Percentiles rank a stretch among this genome's conserved stretches.
Evolutionary conservation across 2,797 vertebrate genomes (phyloP).

Genomic region (Galaxias olidus): DNA sequence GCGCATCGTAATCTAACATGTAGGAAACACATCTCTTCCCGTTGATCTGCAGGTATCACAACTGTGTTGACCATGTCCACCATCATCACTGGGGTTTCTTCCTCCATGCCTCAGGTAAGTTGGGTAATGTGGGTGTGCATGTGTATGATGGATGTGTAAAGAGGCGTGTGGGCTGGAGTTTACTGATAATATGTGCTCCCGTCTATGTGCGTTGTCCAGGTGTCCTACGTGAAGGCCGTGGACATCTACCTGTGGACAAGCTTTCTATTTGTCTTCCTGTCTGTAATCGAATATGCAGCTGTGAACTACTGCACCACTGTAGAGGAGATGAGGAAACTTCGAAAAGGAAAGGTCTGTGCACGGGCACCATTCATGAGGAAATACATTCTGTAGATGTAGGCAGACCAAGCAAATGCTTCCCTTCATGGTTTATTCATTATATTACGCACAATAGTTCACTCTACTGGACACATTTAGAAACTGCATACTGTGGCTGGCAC

Average conservation of each 20-base stretch:
- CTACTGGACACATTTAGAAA: slow-evolving; percentile 36
- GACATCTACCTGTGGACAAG: slow-evolving; percentile 91
- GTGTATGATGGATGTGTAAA: slow-evolving; percentile 1
- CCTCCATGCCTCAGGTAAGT: slow-evolving; percentile 89
- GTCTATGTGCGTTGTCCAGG: slow-evolving; percentile 67
- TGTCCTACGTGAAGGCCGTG: slow-evolving; percentile 91
- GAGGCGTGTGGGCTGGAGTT: too few relatives aligned
- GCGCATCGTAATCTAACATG: background rate
- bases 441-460: slow-evolving; percentile 14
- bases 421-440: background rate
- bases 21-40: background rate
- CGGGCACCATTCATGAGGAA: too few relatives aligned
- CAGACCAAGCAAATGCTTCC: background rate
- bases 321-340: slow-evolving; percentile 84
- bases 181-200: slow-evolving; percentile 38
- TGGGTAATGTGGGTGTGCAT: slow-evolving; percentile 52
- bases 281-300: slow-evolving; percentile 87
- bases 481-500: slow-evolving; percentile 6
- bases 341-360: slow-evolving; percentile 79
- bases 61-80: slow-evolving; percentile 91
- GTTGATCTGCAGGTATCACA: slow-evolving; percentile 78
- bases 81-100: slow-evolving; percentile 86
- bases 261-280: slow-evolving; percentile 91
- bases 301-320: slow-evolving; percentile 91
- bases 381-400: too few relatives aligned